phyloP scores from a whole-genome alignment of 2,113 vertebrate genomes.

The Lepus americanus region DNA sequence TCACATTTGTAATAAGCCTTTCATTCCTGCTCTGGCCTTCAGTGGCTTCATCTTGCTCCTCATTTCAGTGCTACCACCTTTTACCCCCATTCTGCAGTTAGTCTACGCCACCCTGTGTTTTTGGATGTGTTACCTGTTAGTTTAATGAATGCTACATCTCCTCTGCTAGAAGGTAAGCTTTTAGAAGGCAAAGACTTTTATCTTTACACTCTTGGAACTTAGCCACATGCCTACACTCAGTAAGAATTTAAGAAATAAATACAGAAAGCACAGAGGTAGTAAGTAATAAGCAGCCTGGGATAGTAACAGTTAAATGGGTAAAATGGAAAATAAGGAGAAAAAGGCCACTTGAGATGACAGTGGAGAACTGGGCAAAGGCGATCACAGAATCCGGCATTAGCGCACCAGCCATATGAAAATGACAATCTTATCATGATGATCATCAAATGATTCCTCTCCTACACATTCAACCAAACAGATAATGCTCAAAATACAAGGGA shows the following conservation, averaged over 20 bases:
- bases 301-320: constrained; percentile 10
- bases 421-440: constrained; percentile 1
- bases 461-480: not conserved
- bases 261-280: not conserved
- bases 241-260: constrained; percentile 52
- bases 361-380: not conserved
- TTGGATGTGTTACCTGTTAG: not conserved
- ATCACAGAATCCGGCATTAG: constrained; percentile 21
- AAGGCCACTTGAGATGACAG: not conserved
- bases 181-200: not conserved
- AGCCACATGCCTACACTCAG: not conserved
- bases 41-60: not conserved
- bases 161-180: constrained; percentile 33
- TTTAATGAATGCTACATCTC: constrained; percentile 39
- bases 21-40: constrained; percentile 31
- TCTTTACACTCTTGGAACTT: not conserved
- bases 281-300: not conserved
- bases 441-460: constrained; percentile 55
- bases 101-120: not conserved
- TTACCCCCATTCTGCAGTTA: constrained; percentile 30
- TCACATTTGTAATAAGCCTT: not conserved
- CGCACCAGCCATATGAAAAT: not conserved
- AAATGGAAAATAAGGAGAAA: not conserved
- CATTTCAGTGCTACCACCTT: constrained; percentile 37
- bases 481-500: constrained; percentile 31